phyloP scores from a whole-genome alignment of 2,797 vertebrate genomes.

The Enteromius viviparus region DNA sequence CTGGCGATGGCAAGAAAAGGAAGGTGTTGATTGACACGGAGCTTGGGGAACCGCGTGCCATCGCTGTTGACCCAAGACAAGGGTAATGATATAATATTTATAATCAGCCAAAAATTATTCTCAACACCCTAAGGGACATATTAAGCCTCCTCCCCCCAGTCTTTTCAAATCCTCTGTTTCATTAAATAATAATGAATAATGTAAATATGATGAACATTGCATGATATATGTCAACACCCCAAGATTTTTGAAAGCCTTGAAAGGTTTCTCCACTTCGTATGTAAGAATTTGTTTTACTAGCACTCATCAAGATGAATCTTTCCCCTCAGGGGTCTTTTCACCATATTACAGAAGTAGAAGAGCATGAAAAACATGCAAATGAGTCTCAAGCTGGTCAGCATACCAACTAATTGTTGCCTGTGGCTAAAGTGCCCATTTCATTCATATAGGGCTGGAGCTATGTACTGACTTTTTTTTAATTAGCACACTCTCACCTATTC shows the following conservation, averaged over 20 bases:
- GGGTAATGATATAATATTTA: conserved; percentile 79
- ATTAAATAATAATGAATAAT: conserved; percentile 13
- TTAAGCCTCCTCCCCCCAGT: neutral
- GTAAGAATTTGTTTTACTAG: conserved; percentile 33
- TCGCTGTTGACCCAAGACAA: conserved; percentile 90
- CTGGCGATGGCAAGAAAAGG: conserved; percentile 86
- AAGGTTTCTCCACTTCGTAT: neutral
- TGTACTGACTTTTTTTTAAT: conserved; percentile 27
- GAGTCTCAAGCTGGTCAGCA: conserved; percentile 50
- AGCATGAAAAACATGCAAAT: conserved; percentile 70
- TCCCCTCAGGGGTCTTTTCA: conserved; percentile 58
- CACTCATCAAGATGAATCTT: conserved; percentile 44
- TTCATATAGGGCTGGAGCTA: conserved; percentile 13
- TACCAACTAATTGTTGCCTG: conserved; percentile 53
- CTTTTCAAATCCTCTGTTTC: neutral
- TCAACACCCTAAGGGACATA: neutral
- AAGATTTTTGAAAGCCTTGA: conserved; percentile 10
- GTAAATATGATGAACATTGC: neutral
- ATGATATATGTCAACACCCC: neutral
- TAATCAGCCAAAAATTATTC: neutral
- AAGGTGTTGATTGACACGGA: conserved; percentile 88
- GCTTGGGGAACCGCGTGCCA: conserved; percentile 92
- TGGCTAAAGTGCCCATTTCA: conserved; percentile 39
- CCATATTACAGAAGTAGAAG: conserved; percentile 55
- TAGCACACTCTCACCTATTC: conserved; percentile 31